phyloP scores from a whole-genome alignment of 2,888 invertebrate species.

The Apeira syringaria region DNA sequence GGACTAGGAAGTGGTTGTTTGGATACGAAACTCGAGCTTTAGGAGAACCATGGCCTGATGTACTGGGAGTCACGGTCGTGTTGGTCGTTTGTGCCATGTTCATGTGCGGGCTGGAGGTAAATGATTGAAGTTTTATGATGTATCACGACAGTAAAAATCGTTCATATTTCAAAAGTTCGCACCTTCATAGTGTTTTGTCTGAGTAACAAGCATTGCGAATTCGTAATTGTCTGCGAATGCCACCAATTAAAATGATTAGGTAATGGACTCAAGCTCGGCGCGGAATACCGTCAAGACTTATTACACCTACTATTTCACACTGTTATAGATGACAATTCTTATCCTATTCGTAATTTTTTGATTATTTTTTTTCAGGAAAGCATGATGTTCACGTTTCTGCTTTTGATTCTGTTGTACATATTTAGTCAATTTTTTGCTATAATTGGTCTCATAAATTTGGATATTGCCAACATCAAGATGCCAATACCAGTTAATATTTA shows the following conservation, averaged over 20 bases:
- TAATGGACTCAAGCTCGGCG: slow-evolving; percentile 12
- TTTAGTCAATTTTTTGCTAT: slow-evolving; percentile 78
- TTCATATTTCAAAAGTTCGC: not conserved
- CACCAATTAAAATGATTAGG: slow-evolving; percentile 25
- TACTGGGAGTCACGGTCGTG: slow-evolving; percentile 84
- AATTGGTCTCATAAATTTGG: slow-evolving; percentile 72
- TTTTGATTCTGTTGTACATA: slow-evolving; percentile 66
- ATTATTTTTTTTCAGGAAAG: slow-evolving; percentile 64
- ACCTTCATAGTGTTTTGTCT: not conserved
- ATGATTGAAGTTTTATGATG: no score
- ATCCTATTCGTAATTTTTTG: slow-evolving; percentile 2
- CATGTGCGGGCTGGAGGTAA: slow-evolving; percentile 84
- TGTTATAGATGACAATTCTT: slow-evolving; percentile 1
- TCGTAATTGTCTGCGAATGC: slow-evolving; percentile 29
- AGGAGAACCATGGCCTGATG: slow-evolving; percentile 86
- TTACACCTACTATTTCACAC: slow-evolving; percentile 16
- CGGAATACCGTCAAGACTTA: slow-evolving; percentile 20
- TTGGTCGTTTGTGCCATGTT: slow-evolving; percentile 85
- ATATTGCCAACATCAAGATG: slow-evolving; percentile 72
- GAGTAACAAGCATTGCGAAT: slow-evolving; percentile 15
- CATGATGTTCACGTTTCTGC: slow-evolving; percentile 74
- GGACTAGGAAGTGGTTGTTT: slow-evolving; percentile 84
- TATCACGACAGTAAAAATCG: no score
- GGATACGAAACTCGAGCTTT: slow-evolving; percentile 83
- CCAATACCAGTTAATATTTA: slow-evolving; percentile 71